Percentiles rank a stretch among this genome's conserved stretches.
These are phyloP conservation scores for Chrysolina americana DNA, from an alignment of 2,888 invertebrate species.

Conservation along the genomic window DNA sequence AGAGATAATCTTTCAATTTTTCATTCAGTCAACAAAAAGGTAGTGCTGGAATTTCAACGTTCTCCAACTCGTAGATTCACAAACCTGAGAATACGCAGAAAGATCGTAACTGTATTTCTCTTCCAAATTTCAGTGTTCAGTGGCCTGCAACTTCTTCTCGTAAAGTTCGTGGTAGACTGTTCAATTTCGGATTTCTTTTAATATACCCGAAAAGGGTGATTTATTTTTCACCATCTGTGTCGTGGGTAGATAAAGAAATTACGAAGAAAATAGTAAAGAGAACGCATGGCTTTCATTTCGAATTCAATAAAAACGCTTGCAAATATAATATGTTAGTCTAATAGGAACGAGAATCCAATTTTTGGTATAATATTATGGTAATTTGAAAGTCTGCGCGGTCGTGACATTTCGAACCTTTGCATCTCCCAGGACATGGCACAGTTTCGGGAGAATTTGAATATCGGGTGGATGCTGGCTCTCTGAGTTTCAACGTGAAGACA, in stretches of 20 bases:
- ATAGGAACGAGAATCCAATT: conserved; percentile 27
- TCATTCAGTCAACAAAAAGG: too few relatives aligned
- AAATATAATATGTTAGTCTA: conserved; percentile 54
- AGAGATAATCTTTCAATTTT: too few relatives aligned
- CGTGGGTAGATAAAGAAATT: conserved; percentile 63
- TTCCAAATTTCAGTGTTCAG: conserved; percentile 4
- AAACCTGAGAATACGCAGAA: background rate
- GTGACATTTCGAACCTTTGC: conserved; percentile 9
- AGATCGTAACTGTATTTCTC: background rate
- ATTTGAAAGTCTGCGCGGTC: conserved; percentile 13
- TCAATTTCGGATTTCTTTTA: conserved; percentile 64
- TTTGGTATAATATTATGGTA: conserved; percentile 18
- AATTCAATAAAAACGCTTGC: conserved; percentile 63
- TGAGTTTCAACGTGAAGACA: background rate
- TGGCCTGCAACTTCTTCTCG: background rate
- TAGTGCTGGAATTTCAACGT: too few relatives aligned
- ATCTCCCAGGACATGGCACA: background rate
- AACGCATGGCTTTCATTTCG: conserved; percentile 64
- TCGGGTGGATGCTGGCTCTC: background rate
- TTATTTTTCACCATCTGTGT: conserved; percentile 63
- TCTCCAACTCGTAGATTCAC: background rate
- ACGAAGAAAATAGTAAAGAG: conserved; percentile 61
- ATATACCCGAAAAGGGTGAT: conserved; percentile 63
- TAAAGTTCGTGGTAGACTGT: conserved; percentile 47
- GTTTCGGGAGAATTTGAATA: conserved; percentile 9